Conservation (phyloP, 2,113 vertebrate species). For the Eublepharis macularius region DNA sequence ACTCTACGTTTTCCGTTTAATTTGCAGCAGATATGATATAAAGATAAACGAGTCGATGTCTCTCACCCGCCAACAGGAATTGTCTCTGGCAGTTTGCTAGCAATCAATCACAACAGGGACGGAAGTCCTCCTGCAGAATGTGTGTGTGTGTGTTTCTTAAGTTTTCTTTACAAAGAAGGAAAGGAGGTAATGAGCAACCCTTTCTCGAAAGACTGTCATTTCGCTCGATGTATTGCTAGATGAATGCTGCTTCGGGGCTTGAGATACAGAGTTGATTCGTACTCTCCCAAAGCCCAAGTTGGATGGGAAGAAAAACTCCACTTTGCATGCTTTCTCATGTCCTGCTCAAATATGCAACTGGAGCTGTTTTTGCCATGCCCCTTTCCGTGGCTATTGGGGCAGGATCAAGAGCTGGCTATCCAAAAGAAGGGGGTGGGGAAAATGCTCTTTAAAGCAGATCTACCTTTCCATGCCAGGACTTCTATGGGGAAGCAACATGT, state of each 20-base stretch:
- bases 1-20: constrained; percentile 74
- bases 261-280: neutral
- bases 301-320: neutral
- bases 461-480: no score
- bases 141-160: neutral
- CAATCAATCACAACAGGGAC: constrained; percentile 66
- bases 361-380: no score
- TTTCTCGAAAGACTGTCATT: constrained; percentile 9
- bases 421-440: no score
- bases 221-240: constrained; percentile 10
- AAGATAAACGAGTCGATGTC: constrained; percentile 73
- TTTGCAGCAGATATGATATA: constrained; percentile 74
- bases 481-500: no score
- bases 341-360: neutral
- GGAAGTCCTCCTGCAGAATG: constrained; percentile 45
- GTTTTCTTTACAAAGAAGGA: constrained; percentile 46
- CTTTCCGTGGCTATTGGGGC: no score
- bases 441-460: no score
- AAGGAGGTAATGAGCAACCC: constrained; percentile 41
- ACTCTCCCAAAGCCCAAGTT: neutral
- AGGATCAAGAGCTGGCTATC: no score
- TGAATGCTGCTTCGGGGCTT: neutral
- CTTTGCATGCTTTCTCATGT: neutral
- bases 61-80: constrained; percentile 68
- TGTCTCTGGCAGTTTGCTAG: constrained; percentile 65